Percentiles rank a stretch among this genome's conserved stretches.
phyloP scores from a whole-genome alignment of 2,888 invertebrate species.

The Zaprionus bogoriensis region DNA sequence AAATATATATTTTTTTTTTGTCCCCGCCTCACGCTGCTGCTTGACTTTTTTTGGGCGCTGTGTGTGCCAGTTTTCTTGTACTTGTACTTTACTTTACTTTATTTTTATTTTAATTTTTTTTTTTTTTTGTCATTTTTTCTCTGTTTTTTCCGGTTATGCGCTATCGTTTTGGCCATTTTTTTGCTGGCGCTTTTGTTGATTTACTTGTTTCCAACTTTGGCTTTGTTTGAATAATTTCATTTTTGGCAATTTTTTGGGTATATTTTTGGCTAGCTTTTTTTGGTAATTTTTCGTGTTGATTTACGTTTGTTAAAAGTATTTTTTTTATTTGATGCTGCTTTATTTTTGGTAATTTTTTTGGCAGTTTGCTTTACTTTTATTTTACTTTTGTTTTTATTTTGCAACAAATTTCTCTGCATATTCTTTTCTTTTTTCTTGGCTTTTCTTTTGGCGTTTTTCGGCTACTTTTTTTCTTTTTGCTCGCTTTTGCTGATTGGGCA shows the following conservation, averaged over 20 bases:
- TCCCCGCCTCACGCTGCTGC: not conserved
- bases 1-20: constrained; percentile 31
- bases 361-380: constrained; percentile 25
- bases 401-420: not conserved
- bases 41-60: not conserved
- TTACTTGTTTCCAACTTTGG: no score
- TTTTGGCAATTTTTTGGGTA: no score
- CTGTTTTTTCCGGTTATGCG: no score
- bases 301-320: no score
- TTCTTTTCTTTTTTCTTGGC: constrained; percentile 10
- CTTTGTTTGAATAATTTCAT: no score
- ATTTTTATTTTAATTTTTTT: constrained; percentile 20
- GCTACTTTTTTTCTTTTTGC: not conserved
- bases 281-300: no score
- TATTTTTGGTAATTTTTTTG: not conserved
- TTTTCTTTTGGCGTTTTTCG: constrained; percentile 2
- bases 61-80: not conserved
- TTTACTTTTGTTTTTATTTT: constrained; percentile 13
- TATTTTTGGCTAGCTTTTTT: no score
- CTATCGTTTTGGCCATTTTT: no score
- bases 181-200: not conserved
- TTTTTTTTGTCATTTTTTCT: constrained; percentile 16
- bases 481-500: constrained; percentile 36
- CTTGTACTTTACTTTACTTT: not conserved
- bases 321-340: not conserved